These are phyloP conservation scores for Zhengitettix transpicula DNA, from an alignment of 2,888 invertebrate species.

Conservation along the genomic window DNA sequence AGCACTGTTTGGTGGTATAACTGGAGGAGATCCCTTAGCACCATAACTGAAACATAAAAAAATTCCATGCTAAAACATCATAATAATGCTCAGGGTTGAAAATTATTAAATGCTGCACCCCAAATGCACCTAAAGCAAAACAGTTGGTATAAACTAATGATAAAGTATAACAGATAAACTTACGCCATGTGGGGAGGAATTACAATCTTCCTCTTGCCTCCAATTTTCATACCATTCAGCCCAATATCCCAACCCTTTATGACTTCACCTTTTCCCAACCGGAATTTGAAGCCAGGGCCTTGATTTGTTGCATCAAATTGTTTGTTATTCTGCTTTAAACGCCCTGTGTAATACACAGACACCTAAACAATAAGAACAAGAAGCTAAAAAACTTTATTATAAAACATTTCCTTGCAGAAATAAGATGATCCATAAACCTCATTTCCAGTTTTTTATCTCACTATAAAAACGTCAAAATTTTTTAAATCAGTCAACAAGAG, in stretches of 20 bases:
- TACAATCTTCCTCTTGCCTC: constrained; percentile 71
- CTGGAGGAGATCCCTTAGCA: constrained; percentile 60
- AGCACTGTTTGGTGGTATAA: constrained; percentile 75
- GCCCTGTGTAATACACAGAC: constrained; percentile 71
- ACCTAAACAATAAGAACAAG: constrained; percentile 19
- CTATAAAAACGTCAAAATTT: background rate
- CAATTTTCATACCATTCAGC: constrained; percentile 82
- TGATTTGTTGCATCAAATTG: constrained; percentile 61
- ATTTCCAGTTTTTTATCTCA: background rate
- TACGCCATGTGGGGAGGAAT: constrained; percentile 78
- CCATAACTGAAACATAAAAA: constrained; percentile 31
- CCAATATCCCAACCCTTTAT: constrained; percentile 86
- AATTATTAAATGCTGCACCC: no score
- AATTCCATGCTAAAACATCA: no score
- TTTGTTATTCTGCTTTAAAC: constrained; percentile 65
- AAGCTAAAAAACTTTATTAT: background rate
- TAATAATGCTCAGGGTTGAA: no score
- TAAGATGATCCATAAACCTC: background rate
- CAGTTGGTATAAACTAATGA: background rate
- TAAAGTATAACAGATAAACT: constrained; percentile 24
- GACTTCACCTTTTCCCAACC: constrained; percentile 68
- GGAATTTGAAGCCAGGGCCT: constrained; percentile 74
- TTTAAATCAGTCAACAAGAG: no score
- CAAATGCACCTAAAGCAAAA: background rate
- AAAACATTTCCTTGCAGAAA: background rate